These are phyloP conservation scores for Acromyrmex charruanus DNA, from an alignment of 1,140 invertebrate species.

Conservation along the genomic window DNA sequence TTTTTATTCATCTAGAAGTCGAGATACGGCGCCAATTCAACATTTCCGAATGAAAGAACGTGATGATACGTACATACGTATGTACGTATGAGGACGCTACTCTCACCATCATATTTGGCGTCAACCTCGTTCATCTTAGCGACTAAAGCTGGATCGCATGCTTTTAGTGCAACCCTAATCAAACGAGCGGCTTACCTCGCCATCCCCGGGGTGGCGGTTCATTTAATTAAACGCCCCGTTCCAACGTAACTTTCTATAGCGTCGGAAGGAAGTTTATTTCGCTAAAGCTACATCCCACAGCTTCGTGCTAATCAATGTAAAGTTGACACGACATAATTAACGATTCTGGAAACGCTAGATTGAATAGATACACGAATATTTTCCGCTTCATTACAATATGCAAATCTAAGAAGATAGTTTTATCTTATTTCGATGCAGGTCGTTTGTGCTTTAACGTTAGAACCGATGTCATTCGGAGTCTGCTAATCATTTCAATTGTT, in stretches of 20 bases:
- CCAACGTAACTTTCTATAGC: conserved; percentile 45
- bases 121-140: not conserved
- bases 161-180: conserved; percentile 51
- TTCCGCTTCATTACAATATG: conserved; percentile 10
- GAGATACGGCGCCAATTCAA: conserved; percentile 9
- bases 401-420: not conserved
- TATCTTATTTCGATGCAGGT: not conserved
- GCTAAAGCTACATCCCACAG: conserved; percentile 35
- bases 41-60: conserved; percentile 6
- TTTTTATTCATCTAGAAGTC: not conserved
- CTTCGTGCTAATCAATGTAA: conserved; percentile 47
- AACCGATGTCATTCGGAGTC: too few relatives aligned
- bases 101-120: not conserved
- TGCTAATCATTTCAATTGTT: too few relatives aligned
- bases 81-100: not conserved
- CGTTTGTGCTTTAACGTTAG: not conserved
- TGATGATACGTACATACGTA: not conserved
- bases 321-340: conserved; percentile 8
- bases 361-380: conserved; percentile 9
- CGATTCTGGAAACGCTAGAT: conserved; percentile 21
- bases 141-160: conserved; percentile 1
- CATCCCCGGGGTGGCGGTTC: conserved; percentile 41
- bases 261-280: conserved; percentile 54
- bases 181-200: conserved; percentile 61
- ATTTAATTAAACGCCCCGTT: conserved; percentile 64